A percentile compares a stretch with the other conserved stretches of the same genome.
phyloP scores from a whole-genome alignment of 2,888 invertebrate species.

The Parapristionchus giblindavisi region DNA sequence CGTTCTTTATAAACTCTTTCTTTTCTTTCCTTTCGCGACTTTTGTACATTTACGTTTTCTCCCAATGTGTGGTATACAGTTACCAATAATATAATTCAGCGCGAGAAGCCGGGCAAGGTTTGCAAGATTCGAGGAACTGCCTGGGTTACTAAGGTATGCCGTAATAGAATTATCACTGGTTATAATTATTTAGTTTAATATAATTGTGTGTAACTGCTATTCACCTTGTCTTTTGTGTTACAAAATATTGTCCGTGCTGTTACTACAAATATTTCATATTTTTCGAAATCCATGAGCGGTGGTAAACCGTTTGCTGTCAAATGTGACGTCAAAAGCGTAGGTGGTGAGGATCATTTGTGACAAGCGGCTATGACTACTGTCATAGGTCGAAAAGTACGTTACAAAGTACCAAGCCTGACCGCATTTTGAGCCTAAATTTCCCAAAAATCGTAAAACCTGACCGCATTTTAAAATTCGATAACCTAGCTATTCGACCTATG shows the following conservation, averaged over 20 bases:
- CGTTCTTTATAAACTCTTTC: conserved; percentile 1
- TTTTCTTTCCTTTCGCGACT: neutral
- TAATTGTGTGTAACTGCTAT: neutral
- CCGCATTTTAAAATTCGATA: no score
- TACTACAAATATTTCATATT: no score
- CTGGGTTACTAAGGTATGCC: conserved; percentile 77
- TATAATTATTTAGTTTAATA: neutral
- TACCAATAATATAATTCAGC: conserved; percentile 50
- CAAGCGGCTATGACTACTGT: no score
- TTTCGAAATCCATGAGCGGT: neutral
- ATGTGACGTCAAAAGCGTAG: no score
- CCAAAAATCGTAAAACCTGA: no score
- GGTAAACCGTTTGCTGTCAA: conserved; percentile 71
- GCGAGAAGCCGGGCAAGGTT: conserved; percentile 83
- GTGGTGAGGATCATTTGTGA: no score
- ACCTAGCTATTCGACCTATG: no score
- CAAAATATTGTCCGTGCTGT: neutral
- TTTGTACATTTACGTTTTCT: no score
- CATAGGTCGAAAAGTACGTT: no score
- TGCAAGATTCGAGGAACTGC: conserved; percentile 85
- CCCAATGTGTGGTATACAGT: no score
- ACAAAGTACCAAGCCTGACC: no score
- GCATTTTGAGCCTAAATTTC: no score
- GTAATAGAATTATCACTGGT: neutral
- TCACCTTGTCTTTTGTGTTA: neutral